A percentile compares a stretch with the other conserved stretches of the same genome.
Conservation (phyloP, 2,113 vertebrate species). For the Gasterosteus aculeatus region DNA sequence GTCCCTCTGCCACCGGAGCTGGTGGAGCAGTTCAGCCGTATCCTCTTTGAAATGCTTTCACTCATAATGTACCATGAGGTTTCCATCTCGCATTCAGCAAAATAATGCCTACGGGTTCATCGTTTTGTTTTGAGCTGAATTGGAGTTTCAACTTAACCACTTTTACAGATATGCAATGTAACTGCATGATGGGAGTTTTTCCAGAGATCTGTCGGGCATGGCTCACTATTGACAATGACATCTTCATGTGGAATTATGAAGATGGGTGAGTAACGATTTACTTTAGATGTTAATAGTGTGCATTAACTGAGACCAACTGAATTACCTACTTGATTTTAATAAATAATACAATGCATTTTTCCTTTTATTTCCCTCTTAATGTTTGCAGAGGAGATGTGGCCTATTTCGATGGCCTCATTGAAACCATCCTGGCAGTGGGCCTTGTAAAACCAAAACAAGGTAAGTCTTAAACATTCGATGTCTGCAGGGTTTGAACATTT, state of each 20-base stretch:
- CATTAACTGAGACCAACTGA: background rate
- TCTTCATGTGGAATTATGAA: constrained; percentile 99
- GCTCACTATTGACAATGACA: constrained; percentile 97
- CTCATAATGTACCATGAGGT: background rate
- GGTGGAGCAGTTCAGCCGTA: constrained; percentile 98
- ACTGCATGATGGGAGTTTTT: constrained; percentile 99
- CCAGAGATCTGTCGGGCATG: constrained; percentile 94
- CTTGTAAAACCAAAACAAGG: constrained; percentile 95
- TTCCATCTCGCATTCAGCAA: background rate
- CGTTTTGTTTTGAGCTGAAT: background rate
- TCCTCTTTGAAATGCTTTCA: constrained; percentile 74
- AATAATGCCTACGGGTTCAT: background rate
- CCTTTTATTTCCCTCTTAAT: background rate
- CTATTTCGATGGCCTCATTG: constrained; percentile 97
- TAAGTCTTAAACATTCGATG: constrained; percentile 54
- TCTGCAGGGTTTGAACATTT: background rate
- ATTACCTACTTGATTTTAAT: background rate
- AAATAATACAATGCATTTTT: background rate
- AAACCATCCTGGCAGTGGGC: constrained; percentile 97
- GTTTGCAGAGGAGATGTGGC: constrained; percentile 89
- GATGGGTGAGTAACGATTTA: constrained; percentile 86
- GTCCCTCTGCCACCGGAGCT: constrained; percentile 95
- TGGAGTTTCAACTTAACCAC: constrained; percentile 76
- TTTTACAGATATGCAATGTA: constrained; percentile 95
- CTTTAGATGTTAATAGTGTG: background rate